Conservation (phyloP, 1,140 invertebrate genomes). For the Drosophila pallidifrons region DNA sequence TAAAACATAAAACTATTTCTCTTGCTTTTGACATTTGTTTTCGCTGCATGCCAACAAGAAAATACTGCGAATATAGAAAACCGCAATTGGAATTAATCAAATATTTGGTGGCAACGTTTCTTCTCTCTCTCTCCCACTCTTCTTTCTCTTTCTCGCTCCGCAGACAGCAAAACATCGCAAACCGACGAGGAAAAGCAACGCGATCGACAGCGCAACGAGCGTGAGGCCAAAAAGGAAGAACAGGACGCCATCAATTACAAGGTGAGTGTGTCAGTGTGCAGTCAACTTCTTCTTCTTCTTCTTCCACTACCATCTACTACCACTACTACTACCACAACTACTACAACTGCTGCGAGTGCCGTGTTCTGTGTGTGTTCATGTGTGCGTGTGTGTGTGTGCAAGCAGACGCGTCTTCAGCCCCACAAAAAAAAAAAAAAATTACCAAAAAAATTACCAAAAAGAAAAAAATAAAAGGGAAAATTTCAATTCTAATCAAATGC, state of each 20-base stretch:
- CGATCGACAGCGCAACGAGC: slow-evolving; percentile 84
- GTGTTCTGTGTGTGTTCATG: slow-evolving; percentile 25
- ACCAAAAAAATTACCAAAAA: slow-evolving; percentile 8
- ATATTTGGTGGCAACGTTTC: slow-evolving; percentile 12
- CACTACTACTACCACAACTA: not conserved
- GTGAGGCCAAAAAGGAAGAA: slow-evolving; percentile 84
- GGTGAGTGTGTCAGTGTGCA: slow-evolving; percentile 73
- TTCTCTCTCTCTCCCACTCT: slow-evolving; percentile 30
- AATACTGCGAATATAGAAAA: not conserved
- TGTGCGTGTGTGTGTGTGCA: slow-evolving; percentile 45
- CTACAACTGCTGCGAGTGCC: slow-evolving; percentile 1
- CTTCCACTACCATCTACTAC: not conserved
- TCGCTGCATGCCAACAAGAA: slow-evolving; percentile 22
- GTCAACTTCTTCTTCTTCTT: slow-evolving; percentile 23
- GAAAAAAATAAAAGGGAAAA: not conserved
- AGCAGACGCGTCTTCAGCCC: slow-evolving; percentile 30
- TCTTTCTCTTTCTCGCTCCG: slow-evolving; percentile 1
- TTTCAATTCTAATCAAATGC: slow-evolving; percentile 8
- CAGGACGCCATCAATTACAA: slow-evolving; percentile 85
- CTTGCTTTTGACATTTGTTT: slow-evolving; percentile 9
- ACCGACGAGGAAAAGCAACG: slow-evolving; percentile 85
- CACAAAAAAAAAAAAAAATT: slow-evolving; percentile 12
- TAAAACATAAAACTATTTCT: not conserved
- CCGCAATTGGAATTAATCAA: slow-evolving; percentile 9
- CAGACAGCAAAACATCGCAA: slow-evolving; percentile 84